phyloP scores from a whole-genome alignment of 2,888 invertebrate species.

The Gortyna flavago region DNA sequence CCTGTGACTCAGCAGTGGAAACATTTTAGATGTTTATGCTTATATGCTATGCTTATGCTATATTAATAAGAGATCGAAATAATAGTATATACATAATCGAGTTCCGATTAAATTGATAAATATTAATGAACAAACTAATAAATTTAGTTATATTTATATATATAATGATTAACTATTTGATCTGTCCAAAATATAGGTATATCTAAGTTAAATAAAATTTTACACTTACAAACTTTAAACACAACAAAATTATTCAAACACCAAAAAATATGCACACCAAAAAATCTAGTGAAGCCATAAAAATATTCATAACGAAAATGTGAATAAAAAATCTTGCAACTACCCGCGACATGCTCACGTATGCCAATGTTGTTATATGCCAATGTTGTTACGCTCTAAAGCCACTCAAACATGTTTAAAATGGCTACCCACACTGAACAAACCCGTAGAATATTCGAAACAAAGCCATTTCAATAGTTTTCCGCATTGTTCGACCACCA shows the following conservation, averaged over 20 bases:
- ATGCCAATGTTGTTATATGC: constrained; percentile 53
- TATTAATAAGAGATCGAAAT: neutral
- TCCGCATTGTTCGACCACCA: constrained; percentile 13
- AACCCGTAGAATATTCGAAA: constrained; percentile 49
- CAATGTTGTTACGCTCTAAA: constrained; percentile 55
- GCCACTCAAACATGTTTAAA: constrained; percentile 60
- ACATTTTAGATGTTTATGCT: too few relatives aligned
- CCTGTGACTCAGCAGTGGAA: too few relatives aligned
- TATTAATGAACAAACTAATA: neutral
- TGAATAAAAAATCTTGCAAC: constrained; percentile 24
- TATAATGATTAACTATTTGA: neutral
- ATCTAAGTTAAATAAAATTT: neutral
- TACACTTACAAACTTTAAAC: neutral
- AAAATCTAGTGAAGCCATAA: constrained; percentile 14
- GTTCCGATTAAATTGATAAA: too few relatives aligned
- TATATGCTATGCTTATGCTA: too few relatives aligned
- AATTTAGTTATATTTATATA: too few relatives aligned
- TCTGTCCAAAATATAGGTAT: neutral
- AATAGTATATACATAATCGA: neutral
- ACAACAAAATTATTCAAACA: neutral
- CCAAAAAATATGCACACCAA: constrained; percentile 12
- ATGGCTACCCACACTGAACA: constrained; percentile 41
- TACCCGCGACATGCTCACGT: constrained; percentile 20
- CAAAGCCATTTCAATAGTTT: constrained; percentile 43
- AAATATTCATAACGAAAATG: constrained; percentile 44